phyloP scores from a whole-genome alignment of 2,797 vertebrate species.

The Coracias cyanogaster region DNA sequence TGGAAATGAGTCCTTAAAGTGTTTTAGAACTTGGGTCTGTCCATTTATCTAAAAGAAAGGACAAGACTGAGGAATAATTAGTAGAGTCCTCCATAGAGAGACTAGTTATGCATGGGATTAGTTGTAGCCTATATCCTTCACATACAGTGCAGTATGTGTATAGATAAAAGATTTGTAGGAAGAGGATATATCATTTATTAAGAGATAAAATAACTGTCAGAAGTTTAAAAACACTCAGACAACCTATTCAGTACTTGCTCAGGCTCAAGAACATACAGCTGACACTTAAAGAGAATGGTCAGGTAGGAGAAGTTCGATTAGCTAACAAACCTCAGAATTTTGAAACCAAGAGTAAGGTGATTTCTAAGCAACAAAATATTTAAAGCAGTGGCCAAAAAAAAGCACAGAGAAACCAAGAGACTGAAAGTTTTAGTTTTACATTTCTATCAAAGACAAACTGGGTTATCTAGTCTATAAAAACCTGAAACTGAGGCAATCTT shows the following conservation, averaged over 20 bases:
- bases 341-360: background rate
- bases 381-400: background rate
- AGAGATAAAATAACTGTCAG: background rate
- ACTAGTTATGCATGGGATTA: background rate
- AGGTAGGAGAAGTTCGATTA: background rate
- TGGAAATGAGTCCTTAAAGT: background rate
- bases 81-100: background rate
- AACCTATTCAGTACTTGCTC: background rate
- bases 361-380: background rate
- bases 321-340: background rate
- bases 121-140: background rate
- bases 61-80: background rate
- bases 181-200: background rate
- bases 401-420: background rate
- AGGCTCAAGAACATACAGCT: background rate
- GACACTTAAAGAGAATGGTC: background rate
- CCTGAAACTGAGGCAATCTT: background rate
- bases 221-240: fast-evolving
- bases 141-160: background rate
- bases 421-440: background rate
- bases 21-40: background rate
- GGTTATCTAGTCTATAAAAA: background rate
- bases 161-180: background rate
- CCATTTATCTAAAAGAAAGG: background rate
- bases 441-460: background rate